phyloP scores from a whole-genome alignment of 2,113 vertebrate genomes.

The Penelope pileata region DNA sequence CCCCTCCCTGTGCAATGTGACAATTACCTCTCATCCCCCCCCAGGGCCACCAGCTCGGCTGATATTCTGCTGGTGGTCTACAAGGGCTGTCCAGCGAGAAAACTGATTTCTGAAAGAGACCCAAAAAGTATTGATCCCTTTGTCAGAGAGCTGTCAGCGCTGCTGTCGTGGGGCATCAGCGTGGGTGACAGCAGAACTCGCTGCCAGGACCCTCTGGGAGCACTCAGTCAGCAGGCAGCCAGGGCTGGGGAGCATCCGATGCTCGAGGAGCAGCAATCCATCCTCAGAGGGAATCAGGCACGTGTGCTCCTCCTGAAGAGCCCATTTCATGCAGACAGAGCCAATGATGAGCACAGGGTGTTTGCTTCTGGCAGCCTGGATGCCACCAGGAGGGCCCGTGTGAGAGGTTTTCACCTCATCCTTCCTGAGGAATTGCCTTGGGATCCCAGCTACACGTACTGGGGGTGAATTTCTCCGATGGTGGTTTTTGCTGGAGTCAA shows the following conservation, averaged over 20 bases:
- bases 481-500: not conserved
- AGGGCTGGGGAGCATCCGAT: not conserved
- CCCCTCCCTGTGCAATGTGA: too few relatives aligned
- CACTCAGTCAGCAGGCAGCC: fast-evolving
- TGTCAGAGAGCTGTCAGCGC: not conserved
- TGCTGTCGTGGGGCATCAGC: not conserved
- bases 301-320: not conserved
- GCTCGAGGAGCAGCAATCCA: fast-evolving
- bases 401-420: not conserved
- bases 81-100: not conserved
- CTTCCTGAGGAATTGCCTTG: not conserved
- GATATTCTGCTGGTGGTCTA: not conserved
- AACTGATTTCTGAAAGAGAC: not conserved
- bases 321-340: not conserved
- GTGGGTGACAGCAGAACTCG: not conserved
- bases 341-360: not conserved
- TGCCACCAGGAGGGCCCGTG: not conserved
- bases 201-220: not conserved
- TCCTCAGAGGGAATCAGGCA: not conserved
- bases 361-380: not conserved
- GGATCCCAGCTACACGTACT: not conserved
- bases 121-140: not conserved
- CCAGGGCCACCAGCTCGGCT: fast-evolving
- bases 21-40: too few relatives aligned
- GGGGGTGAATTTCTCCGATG: not conserved